phyloP scores from a whole-genome alignment of 2,888 invertebrate species.

The Caenorhabditis japonica region DNA sequence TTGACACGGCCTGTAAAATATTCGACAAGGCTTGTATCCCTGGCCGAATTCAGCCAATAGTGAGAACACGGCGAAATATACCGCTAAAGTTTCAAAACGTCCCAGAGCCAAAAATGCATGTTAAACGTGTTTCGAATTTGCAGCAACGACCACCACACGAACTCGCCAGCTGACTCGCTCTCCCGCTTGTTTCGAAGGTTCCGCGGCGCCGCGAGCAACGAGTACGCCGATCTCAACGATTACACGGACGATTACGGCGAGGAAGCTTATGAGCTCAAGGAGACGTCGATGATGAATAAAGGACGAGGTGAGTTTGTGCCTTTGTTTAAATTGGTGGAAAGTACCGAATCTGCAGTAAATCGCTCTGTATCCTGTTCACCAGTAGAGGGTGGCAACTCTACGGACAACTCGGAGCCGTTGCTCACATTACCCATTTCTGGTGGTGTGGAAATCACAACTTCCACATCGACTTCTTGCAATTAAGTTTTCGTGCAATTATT shows the following conservation, averaged over 20 bases:
- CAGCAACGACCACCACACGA: constrained; percentile 21
- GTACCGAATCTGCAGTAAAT: constrained; percentile 47
- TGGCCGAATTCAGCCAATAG: no score
- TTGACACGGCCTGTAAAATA: no score
- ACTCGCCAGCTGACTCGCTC: constrained; percentile 41
- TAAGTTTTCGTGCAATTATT: no score
- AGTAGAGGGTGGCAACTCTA: constrained; percentile 31
- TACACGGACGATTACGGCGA: constrained; percentile 31
- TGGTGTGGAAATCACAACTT: constrained; percentile 10
- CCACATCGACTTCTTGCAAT: constrained; percentile 24
- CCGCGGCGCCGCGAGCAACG: constrained; percentile 40
- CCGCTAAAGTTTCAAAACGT: no score
- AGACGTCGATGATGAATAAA: not conserved
- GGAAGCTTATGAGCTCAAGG: constrained; percentile 16
- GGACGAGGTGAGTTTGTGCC: no score
- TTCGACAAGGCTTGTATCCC: no score
- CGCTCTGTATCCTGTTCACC: constrained; percentile 46
- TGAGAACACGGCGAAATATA: no score
- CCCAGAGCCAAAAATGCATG: no score
- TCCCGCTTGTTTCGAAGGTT: constrained; percentile 44
- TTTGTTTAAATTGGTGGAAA: no score
- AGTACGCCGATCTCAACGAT: constrained; percentile 51
- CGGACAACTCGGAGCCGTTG: constrained; percentile 51
- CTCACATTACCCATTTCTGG: constrained; percentile 26
- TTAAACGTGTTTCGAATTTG: no score